phyloP scores from a whole-genome alignment of 1,140 invertebrate genomes.

The Delia radicum region DNA sequence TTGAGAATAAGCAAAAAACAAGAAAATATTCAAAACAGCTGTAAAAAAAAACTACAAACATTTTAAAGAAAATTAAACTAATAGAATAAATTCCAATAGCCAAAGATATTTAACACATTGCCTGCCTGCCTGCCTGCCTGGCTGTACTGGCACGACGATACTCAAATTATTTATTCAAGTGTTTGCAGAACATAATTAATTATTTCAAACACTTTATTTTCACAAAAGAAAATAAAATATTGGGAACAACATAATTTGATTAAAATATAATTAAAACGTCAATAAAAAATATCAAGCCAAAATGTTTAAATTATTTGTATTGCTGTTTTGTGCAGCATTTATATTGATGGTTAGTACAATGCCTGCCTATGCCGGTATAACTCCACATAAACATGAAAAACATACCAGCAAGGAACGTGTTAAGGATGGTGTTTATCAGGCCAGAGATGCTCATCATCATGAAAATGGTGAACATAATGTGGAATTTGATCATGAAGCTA shows the following conservation, averaged over 20 bases:
- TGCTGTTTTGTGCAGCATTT: conserved; percentile 35
- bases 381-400: conserved; percentile 57
- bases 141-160: too few species aligned
- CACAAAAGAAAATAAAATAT: neutral
- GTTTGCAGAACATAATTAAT: neutral
- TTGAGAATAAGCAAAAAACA: neutral
- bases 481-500: conserved; percentile 93
- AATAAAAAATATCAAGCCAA: neutral
- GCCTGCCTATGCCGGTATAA: conserved; percentile 45
- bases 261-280: neutral
- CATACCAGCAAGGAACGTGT: conserved; percentile 65
- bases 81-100: too few species aligned
- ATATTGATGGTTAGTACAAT: conserved; percentile 42
- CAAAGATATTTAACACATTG: conserved; percentile 14
- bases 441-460: conserved; percentile 74
- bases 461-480: conserved; percentile 75
- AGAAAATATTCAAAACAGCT: neutral
- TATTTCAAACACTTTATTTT: neutral
- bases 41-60: neutral
- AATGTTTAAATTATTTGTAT: conserved; percentile 33
- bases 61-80: neutral
- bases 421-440: conserved; percentile 73
- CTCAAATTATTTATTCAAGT: neutral
- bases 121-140: neutral
- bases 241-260: neutral